These are phyloP conservation scores for Brachypteracias leptosomus DNA, from an alignment of 2,113 vertebrate genomes.

Conservation along the genomic window DNA sequence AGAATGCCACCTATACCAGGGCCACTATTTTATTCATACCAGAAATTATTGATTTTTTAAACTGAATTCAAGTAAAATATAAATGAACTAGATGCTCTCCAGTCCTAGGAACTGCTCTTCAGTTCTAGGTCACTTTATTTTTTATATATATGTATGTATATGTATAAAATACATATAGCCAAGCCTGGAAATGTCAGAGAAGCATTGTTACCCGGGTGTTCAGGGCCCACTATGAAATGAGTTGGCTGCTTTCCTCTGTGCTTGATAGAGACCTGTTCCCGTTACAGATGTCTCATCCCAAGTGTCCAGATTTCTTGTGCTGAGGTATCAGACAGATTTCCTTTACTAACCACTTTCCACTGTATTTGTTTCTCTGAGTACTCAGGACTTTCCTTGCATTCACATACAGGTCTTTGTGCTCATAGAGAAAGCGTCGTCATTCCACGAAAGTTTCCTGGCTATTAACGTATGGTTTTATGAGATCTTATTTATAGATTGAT, in stretches of 20 bases:
- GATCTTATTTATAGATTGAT: not conserved
- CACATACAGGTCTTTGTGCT: not conserved
- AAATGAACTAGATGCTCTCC: not conserved
- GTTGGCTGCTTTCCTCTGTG: not conserved
- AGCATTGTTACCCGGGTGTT: not conserved
- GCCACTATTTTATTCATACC: not conserved
- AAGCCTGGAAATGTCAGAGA: not conserved
- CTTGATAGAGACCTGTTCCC: not conserved
- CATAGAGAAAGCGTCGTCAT: accelerated
- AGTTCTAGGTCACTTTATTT: not conserved
- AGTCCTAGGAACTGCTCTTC: too few relatives aligned
- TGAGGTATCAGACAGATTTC: not conserved
- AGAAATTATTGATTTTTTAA: not conserved
- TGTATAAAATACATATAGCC: not conserved
- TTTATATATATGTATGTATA: not conserved
- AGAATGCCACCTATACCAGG: not conserved
- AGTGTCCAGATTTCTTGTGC: not conserved
- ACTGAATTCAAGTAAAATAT: not conserved
- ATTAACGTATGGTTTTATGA: not conserved
- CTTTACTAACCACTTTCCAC: not conserved
- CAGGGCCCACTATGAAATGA: not conserved
- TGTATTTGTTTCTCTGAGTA: not conserved
- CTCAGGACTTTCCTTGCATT: not conserved
- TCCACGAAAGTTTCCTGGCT: not conserved
- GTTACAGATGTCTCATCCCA: not conserved